Conservation (phyloP, 2,113 vertebrate species). For the Phylloscopus whistleri region DNA sequence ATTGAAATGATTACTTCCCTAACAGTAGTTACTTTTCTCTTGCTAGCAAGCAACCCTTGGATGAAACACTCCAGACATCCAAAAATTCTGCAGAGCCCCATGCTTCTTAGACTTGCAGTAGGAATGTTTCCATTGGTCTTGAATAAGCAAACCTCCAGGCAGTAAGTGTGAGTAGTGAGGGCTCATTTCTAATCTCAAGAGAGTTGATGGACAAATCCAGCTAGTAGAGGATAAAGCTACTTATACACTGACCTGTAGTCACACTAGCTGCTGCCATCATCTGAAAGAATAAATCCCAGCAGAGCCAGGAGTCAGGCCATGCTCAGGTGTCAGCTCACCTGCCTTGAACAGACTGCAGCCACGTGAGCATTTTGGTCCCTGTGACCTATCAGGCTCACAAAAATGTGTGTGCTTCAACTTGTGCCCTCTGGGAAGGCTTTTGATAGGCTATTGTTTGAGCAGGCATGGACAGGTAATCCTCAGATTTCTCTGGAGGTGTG, state of each 20-base stretch:
- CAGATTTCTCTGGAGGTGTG: not conserved
- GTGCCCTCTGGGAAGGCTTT: not conserved
- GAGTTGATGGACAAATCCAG: not conserved
- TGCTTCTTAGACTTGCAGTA: not conserved
- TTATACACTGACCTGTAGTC: not conserved
- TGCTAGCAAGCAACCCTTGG: not conserved
- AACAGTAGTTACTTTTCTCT: not conserved
- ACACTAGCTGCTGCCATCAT: not conserved
- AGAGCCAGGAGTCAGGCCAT: not conserved
- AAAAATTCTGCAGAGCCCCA: not conserved
- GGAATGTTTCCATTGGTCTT: not conserved
- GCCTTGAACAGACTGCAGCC: not conserved
- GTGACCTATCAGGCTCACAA: not conserved
- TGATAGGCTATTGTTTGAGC: not conserved
- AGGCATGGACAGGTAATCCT: not conserved
- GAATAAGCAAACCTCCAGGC: not conserved
- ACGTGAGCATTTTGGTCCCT: accelerated
- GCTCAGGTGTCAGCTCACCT: not conserved
- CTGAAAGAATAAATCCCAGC: not conserved
- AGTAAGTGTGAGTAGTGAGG: not conserved
- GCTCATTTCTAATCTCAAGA: not conserved
- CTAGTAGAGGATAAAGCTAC: not conserved
- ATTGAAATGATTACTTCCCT: not conserved
- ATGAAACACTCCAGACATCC: not conserved
- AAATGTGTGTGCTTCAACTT: not conserved